Conservation (phyloP, 2,113 vertebrate species). For the Melanerpes formicivorus region DNA sequence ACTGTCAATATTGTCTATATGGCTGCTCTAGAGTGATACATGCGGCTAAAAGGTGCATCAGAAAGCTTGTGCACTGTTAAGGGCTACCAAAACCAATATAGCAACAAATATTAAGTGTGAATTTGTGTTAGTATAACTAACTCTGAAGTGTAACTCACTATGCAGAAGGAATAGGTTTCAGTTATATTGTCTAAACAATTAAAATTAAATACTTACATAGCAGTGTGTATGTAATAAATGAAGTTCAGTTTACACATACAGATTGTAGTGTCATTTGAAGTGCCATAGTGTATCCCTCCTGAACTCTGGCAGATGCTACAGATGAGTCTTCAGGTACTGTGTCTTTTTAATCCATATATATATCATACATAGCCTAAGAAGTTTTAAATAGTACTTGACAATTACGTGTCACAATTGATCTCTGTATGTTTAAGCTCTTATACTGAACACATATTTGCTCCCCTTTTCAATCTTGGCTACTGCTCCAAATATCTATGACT, state of each 20-base stretch:
- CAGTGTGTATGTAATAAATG: not conserved
- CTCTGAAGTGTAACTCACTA: not conserved
- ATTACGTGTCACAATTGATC: accelerated
- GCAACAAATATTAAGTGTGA: not conserved
- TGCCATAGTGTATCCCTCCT: not conserved
- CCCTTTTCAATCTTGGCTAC: not conserved
- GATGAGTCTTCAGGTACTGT: not conserved
- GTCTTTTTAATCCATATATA: not conserved
- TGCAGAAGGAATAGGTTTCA: not conserved
- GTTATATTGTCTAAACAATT: not conserved
- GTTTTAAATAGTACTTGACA: not conserved
- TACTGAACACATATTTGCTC: not conserved
- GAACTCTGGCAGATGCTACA: not conserved
- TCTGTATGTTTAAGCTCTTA: not conserved
- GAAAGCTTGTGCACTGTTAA: not conserved
- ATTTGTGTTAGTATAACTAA: not conserved
- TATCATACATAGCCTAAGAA: not conserved
- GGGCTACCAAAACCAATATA: not conserved
- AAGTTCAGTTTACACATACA: not conserved
- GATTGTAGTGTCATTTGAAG: not conserved
- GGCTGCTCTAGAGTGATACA: not conserved
- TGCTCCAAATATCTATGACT: not conserved
- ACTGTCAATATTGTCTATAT: not conserved
- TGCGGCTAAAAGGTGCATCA: not conserved
- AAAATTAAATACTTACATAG: not conserved